phyloP scores from a whole-genome alignment of 2,113 vertebrate species.

The Oncorhynchus nerka region DNA sequence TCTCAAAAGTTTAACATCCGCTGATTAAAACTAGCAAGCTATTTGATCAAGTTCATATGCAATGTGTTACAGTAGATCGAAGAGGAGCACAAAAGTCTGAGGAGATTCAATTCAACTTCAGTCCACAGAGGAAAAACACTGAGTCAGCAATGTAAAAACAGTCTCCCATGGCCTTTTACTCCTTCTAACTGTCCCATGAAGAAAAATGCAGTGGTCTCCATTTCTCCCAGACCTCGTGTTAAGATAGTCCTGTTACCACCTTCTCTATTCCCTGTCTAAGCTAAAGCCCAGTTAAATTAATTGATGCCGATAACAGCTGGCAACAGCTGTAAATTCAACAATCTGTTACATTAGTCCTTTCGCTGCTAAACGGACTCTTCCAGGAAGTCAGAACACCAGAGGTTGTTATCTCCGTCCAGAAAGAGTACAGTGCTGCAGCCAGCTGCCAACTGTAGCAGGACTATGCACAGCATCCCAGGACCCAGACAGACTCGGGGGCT shows the following conservation, averaged over 20 bases:
- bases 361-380: neutral
- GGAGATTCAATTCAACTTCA: no score
- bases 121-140: neutral
- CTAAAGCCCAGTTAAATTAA: slow-evolving; percentile 3
- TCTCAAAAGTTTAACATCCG: neutral
- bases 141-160: neutral
- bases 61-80: neutral
- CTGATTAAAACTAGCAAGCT: neutral
- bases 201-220: neutral
- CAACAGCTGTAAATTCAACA: neutral
- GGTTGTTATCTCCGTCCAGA: slow-evolving; percentile 25
- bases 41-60: neutral
- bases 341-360: neutral
- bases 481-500: slow-evolving; percentile 12
- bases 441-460: slow-evolving; percentile 39
- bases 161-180: neutral
- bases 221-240: neutral
- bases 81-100: neutral
- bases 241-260: neutral
- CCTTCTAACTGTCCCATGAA: neutral
- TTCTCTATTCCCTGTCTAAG: slow-evolving; percentile 13
- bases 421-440: slow-evolving; percentile 24
- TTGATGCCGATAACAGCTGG: neutral
- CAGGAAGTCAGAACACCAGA: neutral
- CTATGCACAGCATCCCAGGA: slow-evolving; percentile 32